phyloP scores from a whole-genome alignment of 2,797 vertebrate species.

The Acanthornis magna region DNA sequence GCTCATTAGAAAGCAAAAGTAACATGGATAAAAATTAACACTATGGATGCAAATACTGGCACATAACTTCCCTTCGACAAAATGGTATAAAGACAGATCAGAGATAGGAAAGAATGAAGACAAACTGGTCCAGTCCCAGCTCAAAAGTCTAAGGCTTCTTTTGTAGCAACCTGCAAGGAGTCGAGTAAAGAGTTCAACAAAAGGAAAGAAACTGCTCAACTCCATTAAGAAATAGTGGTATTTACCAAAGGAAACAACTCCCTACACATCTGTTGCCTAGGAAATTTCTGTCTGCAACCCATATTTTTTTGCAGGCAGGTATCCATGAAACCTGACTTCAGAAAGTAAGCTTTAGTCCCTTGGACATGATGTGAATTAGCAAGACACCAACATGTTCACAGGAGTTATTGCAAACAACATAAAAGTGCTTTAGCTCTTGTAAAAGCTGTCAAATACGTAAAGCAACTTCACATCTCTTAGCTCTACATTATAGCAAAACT shows the following conservation, averaged over 20 bases:
- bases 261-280: not conserved
- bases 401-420: not conserved
- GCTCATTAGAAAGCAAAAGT: not conserved
- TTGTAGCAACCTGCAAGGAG: not conserved
- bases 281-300: slow-evolving; percentile 1
- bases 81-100: not conserved
- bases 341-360: not conserved
- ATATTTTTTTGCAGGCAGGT: slow-evolving; percentile 21
- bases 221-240: not conserved
- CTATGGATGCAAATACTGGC: not conserved
- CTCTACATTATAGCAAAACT: not conserved
- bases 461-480: not conserved
- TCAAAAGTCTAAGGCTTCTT: not conserved
- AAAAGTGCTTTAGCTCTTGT: not conserved
- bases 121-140: not conserved
- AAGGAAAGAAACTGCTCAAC: not conserved
- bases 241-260: not conserved
- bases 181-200: not conserved
- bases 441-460: not conserved
- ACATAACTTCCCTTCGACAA: not conserved
- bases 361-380: not conserved
- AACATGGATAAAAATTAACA: not conserved
- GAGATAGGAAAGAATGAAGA: not conserved
- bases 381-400: not conserved
- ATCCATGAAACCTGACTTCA: not conserved